phyloP scores from a whole-genome alignment of 1,140 invertebrate genomes.

The Polypedilum vanderplanki region DNA sequence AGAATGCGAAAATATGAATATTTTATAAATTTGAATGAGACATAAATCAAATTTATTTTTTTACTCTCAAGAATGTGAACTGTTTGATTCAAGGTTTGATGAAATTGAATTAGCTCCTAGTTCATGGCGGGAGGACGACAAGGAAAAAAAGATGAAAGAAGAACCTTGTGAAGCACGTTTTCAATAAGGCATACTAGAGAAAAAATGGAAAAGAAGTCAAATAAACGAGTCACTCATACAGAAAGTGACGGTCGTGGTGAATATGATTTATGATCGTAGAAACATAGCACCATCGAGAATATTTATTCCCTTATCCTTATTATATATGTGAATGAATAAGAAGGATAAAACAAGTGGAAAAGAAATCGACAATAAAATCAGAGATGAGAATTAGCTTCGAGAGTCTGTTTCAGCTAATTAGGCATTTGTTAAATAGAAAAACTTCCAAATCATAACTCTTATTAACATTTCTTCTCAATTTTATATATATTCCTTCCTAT shows the following conservation, averaged over 20 bases:
- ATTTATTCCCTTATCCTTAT: not conserved
- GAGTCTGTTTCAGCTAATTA: not conserved
- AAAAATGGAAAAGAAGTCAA: not conserved
- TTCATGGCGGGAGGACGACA: not conserved
- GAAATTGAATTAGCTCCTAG: not conserved
- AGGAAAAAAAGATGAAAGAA: constrained; percentile 9
- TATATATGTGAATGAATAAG: no score
- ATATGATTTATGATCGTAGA: not conserved
- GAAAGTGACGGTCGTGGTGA: constrained; percentile 15
- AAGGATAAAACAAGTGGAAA: no score
- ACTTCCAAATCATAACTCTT: constrained; percentile 13
- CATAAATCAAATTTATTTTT: constrained; percentile 11
- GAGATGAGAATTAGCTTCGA: not conserved
- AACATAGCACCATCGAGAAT: not conserved
- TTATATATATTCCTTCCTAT: not conserved
- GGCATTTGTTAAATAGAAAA: not conserved
- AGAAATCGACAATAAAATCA: no score
- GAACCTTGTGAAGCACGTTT: not conserved
- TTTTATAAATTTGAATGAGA: not conserved
- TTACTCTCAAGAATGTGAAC: not conserved
- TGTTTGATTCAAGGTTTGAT: not conserved
- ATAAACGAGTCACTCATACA: not conserved
- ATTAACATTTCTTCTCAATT: not conserved
- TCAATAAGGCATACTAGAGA: not conserved
- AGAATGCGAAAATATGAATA: not conserved